Evolutionary conservation across 1,140 invertebrate genomes (phyloP).

Genomic region (Drosophila tropicalis): DNA sequence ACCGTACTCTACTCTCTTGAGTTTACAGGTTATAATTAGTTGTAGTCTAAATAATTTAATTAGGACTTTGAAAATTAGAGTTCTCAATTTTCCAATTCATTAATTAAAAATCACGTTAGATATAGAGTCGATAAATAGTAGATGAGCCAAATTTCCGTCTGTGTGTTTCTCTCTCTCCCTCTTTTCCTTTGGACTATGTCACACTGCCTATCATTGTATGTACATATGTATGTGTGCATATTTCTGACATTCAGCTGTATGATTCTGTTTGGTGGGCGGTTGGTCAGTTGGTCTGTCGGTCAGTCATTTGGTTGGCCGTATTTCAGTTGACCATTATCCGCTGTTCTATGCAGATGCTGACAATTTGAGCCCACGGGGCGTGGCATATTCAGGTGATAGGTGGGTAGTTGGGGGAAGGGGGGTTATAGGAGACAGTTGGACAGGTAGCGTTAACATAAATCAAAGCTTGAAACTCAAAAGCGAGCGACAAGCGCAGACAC

Average conservation of each 20-base stretch:
- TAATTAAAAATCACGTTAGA: no score
- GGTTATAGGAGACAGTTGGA: not conserved
- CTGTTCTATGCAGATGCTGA: conserved; percentile 71
- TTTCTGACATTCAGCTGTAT: conserved; percentile 24
- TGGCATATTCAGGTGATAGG: not conserved
- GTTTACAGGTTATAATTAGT: no score
- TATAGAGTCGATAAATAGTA: no score
- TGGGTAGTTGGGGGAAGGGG: not conserved
- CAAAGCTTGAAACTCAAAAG: conserved; percentile 71
- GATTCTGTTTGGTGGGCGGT: not conserved
- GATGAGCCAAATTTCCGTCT: no score
- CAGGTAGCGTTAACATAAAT: conserved; percentile 74
- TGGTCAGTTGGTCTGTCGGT: not conserved
- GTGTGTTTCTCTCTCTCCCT: no score
- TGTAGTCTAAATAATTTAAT: no score
- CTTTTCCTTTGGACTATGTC: no score
- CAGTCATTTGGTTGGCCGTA: conserved; percentile 52
- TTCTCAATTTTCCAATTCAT: no score
- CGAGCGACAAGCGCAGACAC: conserved; percentile 70
- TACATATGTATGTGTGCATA: no score
- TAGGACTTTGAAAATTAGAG: no score
- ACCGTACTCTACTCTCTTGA: no score
- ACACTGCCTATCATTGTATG: not conserved
- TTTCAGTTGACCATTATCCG: conserved; percentile 72
- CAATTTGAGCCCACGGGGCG: conserved; percentile 50